Evolutionary conservation across 1,140 invertebrate species (phyloP), one percentile per base, ranked within the genome.

Genomic region (Cotesia chilonis): DNA sequence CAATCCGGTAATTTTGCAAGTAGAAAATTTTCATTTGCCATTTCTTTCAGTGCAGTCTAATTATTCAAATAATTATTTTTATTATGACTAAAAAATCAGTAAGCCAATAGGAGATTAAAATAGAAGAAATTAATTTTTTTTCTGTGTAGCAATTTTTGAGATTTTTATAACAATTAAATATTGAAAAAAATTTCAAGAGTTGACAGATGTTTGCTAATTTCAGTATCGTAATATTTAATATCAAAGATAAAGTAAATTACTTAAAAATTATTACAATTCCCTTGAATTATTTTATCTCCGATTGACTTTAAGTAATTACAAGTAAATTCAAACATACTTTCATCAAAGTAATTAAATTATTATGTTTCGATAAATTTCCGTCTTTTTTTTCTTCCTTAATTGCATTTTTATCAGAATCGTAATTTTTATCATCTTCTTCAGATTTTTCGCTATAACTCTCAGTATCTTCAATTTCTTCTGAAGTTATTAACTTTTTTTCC

Each of bases 1-100:
- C 80, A 83, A 37, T 76, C 72, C 3, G 84, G 84, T 51, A 87
- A 70, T 66, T 81, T 83, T 5, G 84, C 80, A 36, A 85, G 83
- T 38, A 80, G n/a, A 61, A 76, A 84, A 36, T 79, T 81, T 76
- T 86, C 78, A 6, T 71, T 10, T 4, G 78, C 75, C 81, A 87
- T 81, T 73, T 81, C 78, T 9, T 75, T 41, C 12, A 87, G 71
- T 65, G 82, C 80, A 2, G 59, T 60, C 85, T 86, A 69, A 17
- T 66, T 7, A 41, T 70, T 57, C 7, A 60, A 28, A 2, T 41
- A 12, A 7, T 59, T 60, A n/a, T 14, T 20, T 41, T 69, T 47
- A 51, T 51, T 51, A 3, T 47, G 12, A 28, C 4, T 41, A 14
- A 67, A 37, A 60, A 20, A 59, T 14, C 47, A 55, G n/a, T 55